A percentile compares a stretch with the other conserved stretches of the same genome.
These are phyloP conservation scores for Chrysemys picta DNA, from an alignment of 2,113 vertebrate genomes.

Conservation along the genomic window DNA sequence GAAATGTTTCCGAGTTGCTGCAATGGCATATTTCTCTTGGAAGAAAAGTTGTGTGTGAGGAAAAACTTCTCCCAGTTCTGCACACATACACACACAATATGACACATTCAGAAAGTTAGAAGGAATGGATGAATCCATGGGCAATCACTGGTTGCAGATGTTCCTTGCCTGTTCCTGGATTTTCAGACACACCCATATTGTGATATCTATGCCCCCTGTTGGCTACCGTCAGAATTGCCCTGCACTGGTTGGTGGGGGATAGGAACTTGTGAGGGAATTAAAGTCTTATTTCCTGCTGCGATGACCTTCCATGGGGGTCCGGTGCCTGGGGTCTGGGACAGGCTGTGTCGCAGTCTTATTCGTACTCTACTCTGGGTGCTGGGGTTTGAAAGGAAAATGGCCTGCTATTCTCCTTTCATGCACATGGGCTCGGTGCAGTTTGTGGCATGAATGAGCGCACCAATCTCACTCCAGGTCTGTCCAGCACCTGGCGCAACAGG, in stretches of 20 bases:
- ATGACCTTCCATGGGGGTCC: neutral
- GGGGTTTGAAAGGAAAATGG: neutral
- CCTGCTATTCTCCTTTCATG: neutral
- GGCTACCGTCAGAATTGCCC: neutral
- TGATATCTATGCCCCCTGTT: neutral
- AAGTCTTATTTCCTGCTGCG: neutral
- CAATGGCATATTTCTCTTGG: neutral
- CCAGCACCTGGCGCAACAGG: neutral
- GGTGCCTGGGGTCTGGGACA: neutral
- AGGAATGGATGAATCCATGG: neutral
- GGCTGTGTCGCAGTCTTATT: neutral
- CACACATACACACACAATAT: neutral
- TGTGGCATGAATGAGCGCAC: neutral
- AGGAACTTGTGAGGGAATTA: no score
- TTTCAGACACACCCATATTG: neutral
- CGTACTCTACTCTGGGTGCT: no score
- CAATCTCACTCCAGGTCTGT: neutral
- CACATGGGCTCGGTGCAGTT: neutral
- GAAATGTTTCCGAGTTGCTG: neutral
- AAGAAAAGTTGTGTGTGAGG: neutral
- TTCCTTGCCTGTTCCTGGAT: accelerated
- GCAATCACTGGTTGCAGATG: neutral
- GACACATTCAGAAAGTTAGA: neutral
- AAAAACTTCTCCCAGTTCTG: neutral
- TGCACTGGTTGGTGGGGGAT: neutral